Conservation (phyloP, 1,140 invertebrate species). For the Meloidogyne exigua region DNA sequence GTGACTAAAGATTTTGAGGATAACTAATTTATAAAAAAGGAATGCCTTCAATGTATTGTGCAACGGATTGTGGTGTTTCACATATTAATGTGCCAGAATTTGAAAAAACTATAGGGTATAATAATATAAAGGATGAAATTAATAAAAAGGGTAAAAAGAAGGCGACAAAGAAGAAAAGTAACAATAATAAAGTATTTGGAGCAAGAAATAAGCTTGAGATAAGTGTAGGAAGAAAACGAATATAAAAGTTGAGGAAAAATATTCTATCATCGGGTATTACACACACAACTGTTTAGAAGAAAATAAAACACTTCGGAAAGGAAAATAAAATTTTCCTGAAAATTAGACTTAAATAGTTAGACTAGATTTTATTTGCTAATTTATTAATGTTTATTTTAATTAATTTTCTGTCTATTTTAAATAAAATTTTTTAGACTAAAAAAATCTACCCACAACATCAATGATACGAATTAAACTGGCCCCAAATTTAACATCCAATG, state of each 20-base stretch:
- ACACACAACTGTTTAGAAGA: background rate
- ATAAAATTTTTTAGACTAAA: constrained; percentile 36
- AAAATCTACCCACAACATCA: constrained; percentile 68
- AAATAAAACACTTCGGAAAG: too few species aligned
- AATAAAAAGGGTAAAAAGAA: background rate
- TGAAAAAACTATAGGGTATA: constrained; percentile 4
- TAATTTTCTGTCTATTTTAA: too few species aligned
- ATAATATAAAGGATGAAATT: background rate
- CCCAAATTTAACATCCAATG: constrained; percentile 86
- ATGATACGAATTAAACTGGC: constrained; percentile 67
- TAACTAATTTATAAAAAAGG: constrained; percentile 23
- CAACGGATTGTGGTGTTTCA: constrained; percentile 55
- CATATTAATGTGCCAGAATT: constrained; percentile 37
- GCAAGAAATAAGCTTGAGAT: background rate
- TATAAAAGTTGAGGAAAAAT: background rate
- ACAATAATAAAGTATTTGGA: background rate
- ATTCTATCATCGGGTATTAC: background rate
- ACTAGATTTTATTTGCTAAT: background rate
- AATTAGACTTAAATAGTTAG: too few species aligned
- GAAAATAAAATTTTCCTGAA: background rate
- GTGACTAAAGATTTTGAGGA: constrained; percentile 4
- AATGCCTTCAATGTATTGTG: constrained; percentile 44
- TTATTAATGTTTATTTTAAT: background rate
- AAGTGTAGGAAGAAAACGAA: background rate
- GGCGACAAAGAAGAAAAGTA: background rate